Evolutionary conservation across 2,113 vertebrate species (phyloP).

Genomic region (Elachura formosa): DNA sequence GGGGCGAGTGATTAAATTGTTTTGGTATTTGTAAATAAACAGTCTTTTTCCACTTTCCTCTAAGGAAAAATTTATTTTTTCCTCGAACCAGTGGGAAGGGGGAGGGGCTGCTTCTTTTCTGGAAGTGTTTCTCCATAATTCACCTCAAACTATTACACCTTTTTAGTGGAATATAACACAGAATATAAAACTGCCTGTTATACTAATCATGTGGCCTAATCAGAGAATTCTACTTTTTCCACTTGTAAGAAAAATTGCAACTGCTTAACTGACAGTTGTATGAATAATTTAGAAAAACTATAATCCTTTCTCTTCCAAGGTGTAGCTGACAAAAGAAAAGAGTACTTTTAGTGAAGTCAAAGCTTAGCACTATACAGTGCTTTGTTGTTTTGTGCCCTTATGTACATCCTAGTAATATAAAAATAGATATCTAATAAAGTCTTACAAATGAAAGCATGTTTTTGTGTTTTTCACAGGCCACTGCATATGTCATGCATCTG

Average conservation of each 20-base stretch:
- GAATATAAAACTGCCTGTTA: not conserved
- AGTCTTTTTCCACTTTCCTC: too few species aligned
- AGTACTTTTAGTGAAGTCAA: not conserved
- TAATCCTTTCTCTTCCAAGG: not conserved
- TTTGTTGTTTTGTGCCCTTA: not conserved
- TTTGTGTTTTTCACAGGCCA: not conserved
- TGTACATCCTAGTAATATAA: not conserved
- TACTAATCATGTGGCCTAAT: not conserved
- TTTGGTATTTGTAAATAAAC: too few species aligned
- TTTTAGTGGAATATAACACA: not conserved
- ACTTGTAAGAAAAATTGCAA: not conserved
- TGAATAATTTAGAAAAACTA: not conserved
- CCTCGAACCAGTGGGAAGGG: too few species aligned
- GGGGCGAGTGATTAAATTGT: too few species aligned
- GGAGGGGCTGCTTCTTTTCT: too few species aligned
- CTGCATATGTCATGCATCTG: accelerated
- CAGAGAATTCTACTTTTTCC: not conserved
- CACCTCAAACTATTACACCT: too few species aligned
- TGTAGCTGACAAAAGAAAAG: not conserved
- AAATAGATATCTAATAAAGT: not conserved
- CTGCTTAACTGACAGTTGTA: not conserved
- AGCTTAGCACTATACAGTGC: not conserved
- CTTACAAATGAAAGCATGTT: not conserved
- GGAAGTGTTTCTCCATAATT: too few species aligned
- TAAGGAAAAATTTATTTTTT: too few species aligned